Percentiles rank a stretch among this genome's conserved stretches.
Evolutionary conservation across 1,140 invertebrate species (phyloP).

Genomic region (Amphibalanus amphitrite): DNA sequence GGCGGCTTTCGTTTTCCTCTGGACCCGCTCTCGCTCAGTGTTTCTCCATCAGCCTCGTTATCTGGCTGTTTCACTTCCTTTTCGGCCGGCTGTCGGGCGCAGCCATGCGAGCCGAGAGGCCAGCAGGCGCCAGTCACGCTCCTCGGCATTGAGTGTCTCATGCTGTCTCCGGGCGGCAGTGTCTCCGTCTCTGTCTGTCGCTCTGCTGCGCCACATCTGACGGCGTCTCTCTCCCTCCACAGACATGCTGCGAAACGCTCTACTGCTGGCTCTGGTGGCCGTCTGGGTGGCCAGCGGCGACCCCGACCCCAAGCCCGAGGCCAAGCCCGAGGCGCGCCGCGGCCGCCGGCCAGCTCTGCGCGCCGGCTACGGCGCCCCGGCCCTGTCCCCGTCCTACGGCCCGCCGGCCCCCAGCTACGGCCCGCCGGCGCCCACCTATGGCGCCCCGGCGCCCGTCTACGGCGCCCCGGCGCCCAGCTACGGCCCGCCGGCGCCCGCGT

Average conservation of each 20-base stretch:
- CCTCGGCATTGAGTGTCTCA: too few species aligned
- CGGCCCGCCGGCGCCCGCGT: constrained; percentile 9
- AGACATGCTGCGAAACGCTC: not conserved
- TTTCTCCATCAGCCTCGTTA: too few species aligned
- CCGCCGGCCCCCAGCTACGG: constrained; percentile 6
- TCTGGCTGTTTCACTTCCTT: too few species aligned
- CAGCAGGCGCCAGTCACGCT: too few species aligned
- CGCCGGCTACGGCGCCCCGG: constrained; percentile 6
- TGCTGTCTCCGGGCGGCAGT: too few species aligned
- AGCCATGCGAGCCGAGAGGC: too few species aligned
- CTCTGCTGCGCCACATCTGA: too few species aligned
- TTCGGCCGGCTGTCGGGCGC: too few species aligned
- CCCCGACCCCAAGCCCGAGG: not conserved
- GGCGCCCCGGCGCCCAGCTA: constrained; percentile 12
- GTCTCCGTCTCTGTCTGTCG: too few species aligned
- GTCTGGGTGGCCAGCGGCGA: not conserved
- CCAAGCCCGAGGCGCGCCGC: not conserved
- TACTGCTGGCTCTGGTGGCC: not conserved
- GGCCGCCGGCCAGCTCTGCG: not conserved
- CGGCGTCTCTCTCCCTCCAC: too few species aligned
- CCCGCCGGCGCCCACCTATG: constrained; percentile 11
- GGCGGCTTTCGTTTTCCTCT: too few species aligned
- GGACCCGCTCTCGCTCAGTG: too few species aligned
- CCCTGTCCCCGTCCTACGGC: not conserved
- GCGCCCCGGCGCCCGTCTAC: constrained; percentile 11